Evolutionary conservation across 2,797 vertebrate species (phyloP), one percentile per base, ranked within the genome.

Genomic region (Prionace glauca): DNA sequence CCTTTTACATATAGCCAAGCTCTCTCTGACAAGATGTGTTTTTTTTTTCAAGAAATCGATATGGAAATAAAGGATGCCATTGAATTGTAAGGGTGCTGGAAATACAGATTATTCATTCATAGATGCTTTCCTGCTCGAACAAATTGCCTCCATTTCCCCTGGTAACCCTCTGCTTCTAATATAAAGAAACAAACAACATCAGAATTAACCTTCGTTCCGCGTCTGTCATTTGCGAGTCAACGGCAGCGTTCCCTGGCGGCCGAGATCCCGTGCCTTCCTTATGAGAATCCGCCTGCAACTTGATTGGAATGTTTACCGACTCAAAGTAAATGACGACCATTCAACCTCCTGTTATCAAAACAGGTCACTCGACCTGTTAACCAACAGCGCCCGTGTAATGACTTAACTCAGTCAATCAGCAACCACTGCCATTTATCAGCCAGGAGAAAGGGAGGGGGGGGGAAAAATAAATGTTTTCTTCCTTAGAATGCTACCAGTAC

Each of bases 31-130:
- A 45, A 91, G 60, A 32, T 32, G 11, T 26, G 10, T 93, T 69
- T 93, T 22, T 2, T 2, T 56, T 56, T 56, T 56, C 50, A 69
- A 69, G n/a, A 93, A 93, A 93, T 41, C 10, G 10, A 93, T 94
- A 32, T 18, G 45, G 20, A 94, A 72, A 24, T 50, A 94, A 56
- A 94, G 36, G 24, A 20, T 72, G 92, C 26, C 69, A 45, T 50
- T 50, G 24, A 74, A 45, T 94, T 72, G 92, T 71, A 72, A 74
- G 0, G 14, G 16, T 2, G 12, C 41, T 32, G 2, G 92, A 72
- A 72, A 72, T n/a, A 32, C 92, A 94, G 36, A 26, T 94, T 94
- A 94, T 29, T 67, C 92, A 94, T 50, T 94, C 67, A 94, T 29
- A 45, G 92, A 72, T 7, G 92, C 67, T 94, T 94, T 94, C 41